Evolutionary conservation across 1,140 invertebrate species (phyloP).

Genomic region (Lordiphosa collinella): DNA sequence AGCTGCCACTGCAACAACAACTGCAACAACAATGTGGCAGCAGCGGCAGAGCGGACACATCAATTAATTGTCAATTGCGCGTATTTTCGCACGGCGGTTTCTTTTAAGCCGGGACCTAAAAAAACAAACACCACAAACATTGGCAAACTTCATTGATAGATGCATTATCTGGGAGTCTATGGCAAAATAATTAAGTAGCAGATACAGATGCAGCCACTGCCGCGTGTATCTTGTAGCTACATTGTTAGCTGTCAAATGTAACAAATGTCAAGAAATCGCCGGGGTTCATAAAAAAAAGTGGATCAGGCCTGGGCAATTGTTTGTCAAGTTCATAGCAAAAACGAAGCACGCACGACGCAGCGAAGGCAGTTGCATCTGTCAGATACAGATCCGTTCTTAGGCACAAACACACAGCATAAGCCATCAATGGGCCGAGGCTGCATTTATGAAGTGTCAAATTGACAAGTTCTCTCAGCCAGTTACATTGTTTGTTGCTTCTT

Average conservation of each 20-base stretch:
- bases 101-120: slow-evolving; percentile 46
- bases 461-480: slow-evolving; percentile 53
- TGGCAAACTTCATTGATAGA: slow-evolving; percentile 59
- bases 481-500: slow-evolving; percentile 11
- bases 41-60: slow-evolving; percentile 63
- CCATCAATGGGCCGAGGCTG: slow-evolving; percentile 31
- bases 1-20: slow-evolving; percentile 24
- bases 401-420: too few relatives aligned
- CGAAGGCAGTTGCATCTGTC: slow-evolving; percentile 56
- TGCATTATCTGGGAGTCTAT: slow-evolving; percentile 30
- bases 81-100: slow-evolving; percentile 76
- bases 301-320: slow-evolving; percentile 58
- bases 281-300: slow-evolving; percentile 48
- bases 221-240: slow-evolving; percentile 61
- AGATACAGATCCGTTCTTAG: slow-evolving; percentile 22
- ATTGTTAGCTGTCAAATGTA: slow-evolving; percentile 77
- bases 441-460: slow-evolving; percentile 77
- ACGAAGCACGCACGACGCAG: slow-evolving; percentile 35
- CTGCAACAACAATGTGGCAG: too few relatives aligned
- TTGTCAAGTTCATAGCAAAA: slow-evolving; percentile 71
- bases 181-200: slow-evolving; percentile 73
- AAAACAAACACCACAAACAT: slow-evolving; percentile 19
- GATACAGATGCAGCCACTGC: slow-evolving; percentile 13
- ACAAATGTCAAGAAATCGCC: slow-evolving; percentile 66
- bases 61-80: slow-evolving; percentile 78